phyloP scores from a whole-genome alignment of 2,888 invertebrate genomes.

The Dione vanillae region DNA sequence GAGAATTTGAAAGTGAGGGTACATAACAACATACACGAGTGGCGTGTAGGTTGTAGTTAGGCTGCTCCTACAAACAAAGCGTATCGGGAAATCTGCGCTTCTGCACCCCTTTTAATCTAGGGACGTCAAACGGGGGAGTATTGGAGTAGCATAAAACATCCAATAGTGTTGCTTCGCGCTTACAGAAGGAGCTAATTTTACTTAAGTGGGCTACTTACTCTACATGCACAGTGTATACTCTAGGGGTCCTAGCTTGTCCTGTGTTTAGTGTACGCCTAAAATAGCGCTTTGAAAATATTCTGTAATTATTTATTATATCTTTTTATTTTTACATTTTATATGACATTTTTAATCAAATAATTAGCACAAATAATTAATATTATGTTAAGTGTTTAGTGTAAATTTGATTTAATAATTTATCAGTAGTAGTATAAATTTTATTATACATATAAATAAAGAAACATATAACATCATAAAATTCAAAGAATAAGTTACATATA shows the following conservation, averaged over 20 bases:
- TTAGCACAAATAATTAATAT: too few species aligned
- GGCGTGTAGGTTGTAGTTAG: slow-evolving; percentile 39
- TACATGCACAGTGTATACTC: slow-evolving; percentile 58
- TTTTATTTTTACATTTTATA: not conserved
- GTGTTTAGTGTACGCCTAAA: slow-evolving; percentile 66
- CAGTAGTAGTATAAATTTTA: not conserved
- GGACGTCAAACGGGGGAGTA: slow-evolving; percentile 72
- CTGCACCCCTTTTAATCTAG: slow-evolving; percentile 70
- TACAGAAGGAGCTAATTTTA: slow-evolving; percentile 83
- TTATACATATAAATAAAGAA: too few species aligned
- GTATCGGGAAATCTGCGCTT: slow-evolving; percentile 60
- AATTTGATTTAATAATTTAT: not conserved
- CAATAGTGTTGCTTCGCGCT: slow-evolving; percentile 80
- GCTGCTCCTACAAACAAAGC: slow-evolving; percentile 53
- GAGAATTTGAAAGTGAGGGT: slow-evolving; percentile 50
- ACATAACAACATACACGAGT: slow-evolving; percentile 42
- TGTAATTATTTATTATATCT: not conserved
- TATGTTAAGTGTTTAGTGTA: too few species aligned
- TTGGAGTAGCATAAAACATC: slow-evolving; percentile 76
- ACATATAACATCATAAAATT: too few species aligned
- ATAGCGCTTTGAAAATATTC: slow-evolving; percentile 56
- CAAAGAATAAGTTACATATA: too few species aligned
- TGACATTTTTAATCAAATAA: not conserved
- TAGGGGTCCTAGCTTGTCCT: slow-evolving; percentile 57
- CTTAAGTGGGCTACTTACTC: slow-evolving; percentile 84